Conservation (phyloP, 2,888 invertebrate species). For the Ceratothoa steindachneri region DNA sequence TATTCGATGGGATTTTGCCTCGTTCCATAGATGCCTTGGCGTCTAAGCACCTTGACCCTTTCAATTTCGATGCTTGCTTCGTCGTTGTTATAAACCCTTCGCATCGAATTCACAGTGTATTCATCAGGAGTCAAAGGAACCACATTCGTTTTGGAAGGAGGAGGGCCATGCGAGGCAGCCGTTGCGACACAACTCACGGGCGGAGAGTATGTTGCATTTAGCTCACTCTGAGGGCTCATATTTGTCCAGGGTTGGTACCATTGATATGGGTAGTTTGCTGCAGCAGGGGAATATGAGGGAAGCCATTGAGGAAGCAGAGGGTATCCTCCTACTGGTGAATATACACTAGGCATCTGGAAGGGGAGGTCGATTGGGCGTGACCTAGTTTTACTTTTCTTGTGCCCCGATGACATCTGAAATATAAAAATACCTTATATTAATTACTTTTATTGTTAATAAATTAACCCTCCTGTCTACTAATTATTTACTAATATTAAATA, state of each 20-base stretch:
- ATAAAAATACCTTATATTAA: constrained; percentile 6
- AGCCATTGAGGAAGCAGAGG: neutral
- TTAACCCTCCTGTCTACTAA: too few species aligned
- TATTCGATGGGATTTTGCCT: neutral
- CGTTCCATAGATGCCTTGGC: neutral
- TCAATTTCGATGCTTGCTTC: constrained; percentile 43
- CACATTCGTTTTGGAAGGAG: neutral
- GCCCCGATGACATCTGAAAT: neutral
- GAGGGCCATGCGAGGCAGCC: neutral
- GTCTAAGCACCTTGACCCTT: constrained; percentile 39
- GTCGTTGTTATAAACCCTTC: constrained; percentile 40
- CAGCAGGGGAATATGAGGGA: neutral
- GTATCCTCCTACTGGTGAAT: neutral
- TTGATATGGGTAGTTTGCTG: neutral
- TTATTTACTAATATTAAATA: too few species aligned
- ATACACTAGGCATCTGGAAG: neutral
- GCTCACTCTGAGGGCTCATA: neutral
- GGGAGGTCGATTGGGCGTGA: neutral
- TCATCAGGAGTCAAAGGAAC: constrained; percentile 22
- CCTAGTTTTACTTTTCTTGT: neutral
- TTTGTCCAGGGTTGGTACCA: constrained; percentile 9
- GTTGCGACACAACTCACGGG: neutral
- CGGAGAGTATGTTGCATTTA: neutral
- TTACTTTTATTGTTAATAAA: too few species aligned
- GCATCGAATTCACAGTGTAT: constrained; percentile 40